Base-by-base conservation (phyloP, 2,888 invertebrate genomes). In the Xylophagus ater region DNA sequence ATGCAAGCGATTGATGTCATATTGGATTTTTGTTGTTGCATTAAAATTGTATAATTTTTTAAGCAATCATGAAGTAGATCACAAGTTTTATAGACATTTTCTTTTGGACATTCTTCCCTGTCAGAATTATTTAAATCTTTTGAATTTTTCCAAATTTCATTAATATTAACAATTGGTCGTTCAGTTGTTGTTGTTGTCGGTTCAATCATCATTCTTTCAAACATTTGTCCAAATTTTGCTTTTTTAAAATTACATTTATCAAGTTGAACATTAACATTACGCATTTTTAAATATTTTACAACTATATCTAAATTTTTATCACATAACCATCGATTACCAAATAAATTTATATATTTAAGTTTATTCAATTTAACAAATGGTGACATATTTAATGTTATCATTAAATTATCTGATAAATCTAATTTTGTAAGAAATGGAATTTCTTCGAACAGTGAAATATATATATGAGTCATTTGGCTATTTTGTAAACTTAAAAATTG, bases 391-490 rank as follows among this genome's bases (percentile, higher is more conserved):
- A 78, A 44, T 4, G 70, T 67, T 10, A 73, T 64, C 45, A 79
- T 58, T 45, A 73, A 72, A 52, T 80, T 80, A 47, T 72, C 69
- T 13, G 75, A 72, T 37, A 79, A 51, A 54, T 78, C 74, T 37
- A 80, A 51, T 35, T 68, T 66, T 34, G 63, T 64, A 15, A 80
- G 54, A 45, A 71, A 71, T 1, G 75, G 73, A 32, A 78, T 40
- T 34, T 70, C 63, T 7, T 57, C 62, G 43, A 79, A 74, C 7
- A 72, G 50, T 31, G 69, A 59, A 0, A 63, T 58, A 4, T 70
- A 68, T 32, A 78, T 49, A 10, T 69, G 62, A 49, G 70, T 71
- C 34, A 79, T 70, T 42, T 73, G 69, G 28, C 77, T 73, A 43
- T 69, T 68, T 45, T 73, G 72, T 23, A 80, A 55, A 52, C 73